Conservation (phyloP, 2,113 vertebrate genomes). For the Anoplopoma fimbria region DNA sequence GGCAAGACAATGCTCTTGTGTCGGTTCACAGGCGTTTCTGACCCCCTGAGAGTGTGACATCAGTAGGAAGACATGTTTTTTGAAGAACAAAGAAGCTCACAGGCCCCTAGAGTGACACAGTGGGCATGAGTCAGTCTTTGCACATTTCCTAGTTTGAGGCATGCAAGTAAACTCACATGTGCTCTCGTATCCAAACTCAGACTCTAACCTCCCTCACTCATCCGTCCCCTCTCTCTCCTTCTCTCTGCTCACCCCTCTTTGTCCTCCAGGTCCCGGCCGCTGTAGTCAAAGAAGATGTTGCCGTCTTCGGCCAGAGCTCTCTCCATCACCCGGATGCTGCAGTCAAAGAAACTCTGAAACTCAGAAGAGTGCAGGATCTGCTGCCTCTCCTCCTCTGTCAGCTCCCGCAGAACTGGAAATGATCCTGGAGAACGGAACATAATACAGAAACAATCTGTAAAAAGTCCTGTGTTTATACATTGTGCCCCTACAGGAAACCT, state of each 20-base stretch:
- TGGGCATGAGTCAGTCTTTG: constrained; percentile 62
- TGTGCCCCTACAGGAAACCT: background rate
- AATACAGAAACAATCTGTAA: background rate
- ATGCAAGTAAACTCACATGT: constrained; percentile 46
- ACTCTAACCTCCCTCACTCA: background rate
- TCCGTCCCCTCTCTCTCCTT: background rate
- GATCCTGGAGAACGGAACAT: constrained; percentile 38
- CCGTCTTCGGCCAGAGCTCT: constrained; percentile 94
- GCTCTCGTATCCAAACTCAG: constrained; percentile 19
- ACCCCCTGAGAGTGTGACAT: constrained; percentile 68
- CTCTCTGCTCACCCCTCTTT: constrained; percentile 92
- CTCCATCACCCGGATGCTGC: constrained; percentile 96
- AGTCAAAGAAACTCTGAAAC: constrained; percentile 97
- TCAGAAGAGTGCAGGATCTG: constrained; percentile 97
- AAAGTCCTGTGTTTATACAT: background rate
- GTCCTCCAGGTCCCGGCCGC: constrained; percentile 92
- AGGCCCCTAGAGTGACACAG: constrained; percentile 58
- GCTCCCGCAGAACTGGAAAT: constrained; percentile 83
- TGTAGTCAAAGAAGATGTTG: constrained; percentile 97
- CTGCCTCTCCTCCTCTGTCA: constrained; percentile 97
- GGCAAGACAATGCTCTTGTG: constrained; percentile 42
- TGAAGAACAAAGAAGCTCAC: constrained; percentile 72
- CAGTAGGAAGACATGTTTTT: constrained; percentile 66
- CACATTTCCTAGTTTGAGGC: constrained; percentile 44
- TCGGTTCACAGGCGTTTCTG: constrained; percentile 48